Base-by-base conservation (phyloP, 1,140 invertebrate species). In the Drosophila ambigua region DNA sequence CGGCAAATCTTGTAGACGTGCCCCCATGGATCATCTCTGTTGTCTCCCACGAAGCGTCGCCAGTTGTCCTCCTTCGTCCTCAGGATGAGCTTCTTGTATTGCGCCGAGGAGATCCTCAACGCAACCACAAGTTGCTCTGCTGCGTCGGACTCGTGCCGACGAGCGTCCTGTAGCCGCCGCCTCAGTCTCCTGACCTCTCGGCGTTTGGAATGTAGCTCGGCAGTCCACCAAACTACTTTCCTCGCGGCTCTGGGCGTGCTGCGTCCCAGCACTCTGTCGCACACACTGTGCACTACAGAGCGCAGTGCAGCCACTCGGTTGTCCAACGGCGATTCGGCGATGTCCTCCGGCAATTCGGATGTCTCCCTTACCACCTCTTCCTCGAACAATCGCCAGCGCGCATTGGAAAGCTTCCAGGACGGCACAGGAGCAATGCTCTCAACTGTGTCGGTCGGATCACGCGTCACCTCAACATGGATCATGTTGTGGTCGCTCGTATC, bases 71-170 rank as follows among this genome's bases (percentile, higher is more conserved):
- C 65, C 11, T 73, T 77, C 0, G 57, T 24, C 39, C 6, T 49
- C 20, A 60, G 35, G 15, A 63, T 64, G 4, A 62, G 51, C 52
- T 59, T 73, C n/a, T 74, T 73, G 20, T 54, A 73, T 8, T 58
- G 20, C 16, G 49, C 31, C 5, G 41, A 16, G 24, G 52, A 5
- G 26, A 5, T 45, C 48, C 58, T 43, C 43, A 74, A n/a, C 9
- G 39, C 31, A 31, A 20, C 7, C 5, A 50, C 46, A 51, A 61
- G 23, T 0, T 11, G 45, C 48, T 39, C 45, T 7, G 35, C 28
- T 13, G n/a, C 15, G 5, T 58, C 62, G 28, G 7, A 5, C 8
- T 23, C 9, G 6, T 20, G 9, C 1, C 45, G 43, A 5, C 46
- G 41, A 5, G 64, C 58, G 43, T 49, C n/a, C 31, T 62, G 69